phyloP scores from a whole-genome alignment of 2,797 vertebrate genomes.

The Enteromius radiatus region DNA sequence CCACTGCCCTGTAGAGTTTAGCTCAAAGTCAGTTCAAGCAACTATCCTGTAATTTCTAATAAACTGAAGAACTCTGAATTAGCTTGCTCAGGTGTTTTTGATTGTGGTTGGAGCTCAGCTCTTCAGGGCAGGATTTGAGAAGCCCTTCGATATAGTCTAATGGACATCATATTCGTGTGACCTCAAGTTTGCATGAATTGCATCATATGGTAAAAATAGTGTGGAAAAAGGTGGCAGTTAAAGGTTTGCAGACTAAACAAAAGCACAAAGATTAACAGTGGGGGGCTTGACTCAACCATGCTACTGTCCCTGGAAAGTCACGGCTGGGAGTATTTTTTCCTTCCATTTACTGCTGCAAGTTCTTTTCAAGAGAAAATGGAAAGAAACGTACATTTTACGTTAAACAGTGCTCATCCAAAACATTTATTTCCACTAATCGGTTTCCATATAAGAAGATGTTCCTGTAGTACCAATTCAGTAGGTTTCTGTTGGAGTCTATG shows the following conservation, averaged over 20 bases:
- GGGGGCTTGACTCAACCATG: constrained; percentile 21
- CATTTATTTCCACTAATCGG: neutral
- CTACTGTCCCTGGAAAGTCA: neutral
- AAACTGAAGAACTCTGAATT: neutral
- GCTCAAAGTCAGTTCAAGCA: neutral
- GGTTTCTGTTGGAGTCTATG: neutral
- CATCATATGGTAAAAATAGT: constrained; percentile 2
- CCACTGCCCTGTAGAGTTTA: neutral
- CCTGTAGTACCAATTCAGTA: neutral
- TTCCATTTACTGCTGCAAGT: constrained; percentile 15
- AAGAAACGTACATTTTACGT: neutral
- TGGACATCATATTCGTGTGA: neutral
- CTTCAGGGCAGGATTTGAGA: neutral
- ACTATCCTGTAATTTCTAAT: neutral
- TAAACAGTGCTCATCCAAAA: neutral
- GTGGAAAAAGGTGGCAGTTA: neutral
- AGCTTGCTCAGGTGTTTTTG: neutral
- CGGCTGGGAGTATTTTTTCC: neutral
- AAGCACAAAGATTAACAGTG: constrained; percentile 10
- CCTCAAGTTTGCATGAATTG: constrained; percentile 10
- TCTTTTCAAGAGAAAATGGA: neutral
- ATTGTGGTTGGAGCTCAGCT: neutral
- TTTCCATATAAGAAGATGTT: neutral
- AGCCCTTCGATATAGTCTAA: neutral
- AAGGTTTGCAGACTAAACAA: constrained; percentile 9